phyloP scores from a whole-genome alignment of 2,888 invertebrate genomes.

The Rhopalosiphum nymphaeae region DNA sequence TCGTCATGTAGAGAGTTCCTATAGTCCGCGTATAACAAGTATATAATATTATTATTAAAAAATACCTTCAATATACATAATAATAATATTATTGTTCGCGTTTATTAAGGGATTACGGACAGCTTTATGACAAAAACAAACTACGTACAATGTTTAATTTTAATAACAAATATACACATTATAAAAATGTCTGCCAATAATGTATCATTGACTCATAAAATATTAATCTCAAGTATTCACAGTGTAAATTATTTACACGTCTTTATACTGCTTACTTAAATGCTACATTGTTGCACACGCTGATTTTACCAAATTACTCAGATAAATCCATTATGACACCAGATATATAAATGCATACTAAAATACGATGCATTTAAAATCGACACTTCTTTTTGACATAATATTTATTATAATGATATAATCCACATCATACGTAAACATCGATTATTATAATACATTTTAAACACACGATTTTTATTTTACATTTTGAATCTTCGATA shows the following conservation, averaged over 20 bases:
- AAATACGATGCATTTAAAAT: neutral
- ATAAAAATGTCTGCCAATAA: slow-evolving; percentile 1
- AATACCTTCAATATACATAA: neutral
- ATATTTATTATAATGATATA: neutral
- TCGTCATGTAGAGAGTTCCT: neutral
- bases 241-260: neutral
- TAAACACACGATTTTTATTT: neutral
- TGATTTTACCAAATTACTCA: neutral
- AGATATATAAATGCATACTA: neutral
- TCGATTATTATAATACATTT: neutral
- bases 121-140: neutral
- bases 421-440: neutral
- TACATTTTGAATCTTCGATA: neutral
- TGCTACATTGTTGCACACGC: neutral
- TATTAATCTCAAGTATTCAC: neutral
- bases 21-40: neutral
- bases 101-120: neutral
- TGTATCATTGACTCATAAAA: neutral
- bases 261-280: neutral
- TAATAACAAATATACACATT: neutral
- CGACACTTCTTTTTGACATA: neutral
- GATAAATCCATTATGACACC: neutral
- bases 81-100: slow-evolving; percentile 27
- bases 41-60: neutral
- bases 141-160: neutral